phyloP scores from a whole-genome alignment of 2,888 invertebrate genomes.

The Nomada ruficornis region DNA sequence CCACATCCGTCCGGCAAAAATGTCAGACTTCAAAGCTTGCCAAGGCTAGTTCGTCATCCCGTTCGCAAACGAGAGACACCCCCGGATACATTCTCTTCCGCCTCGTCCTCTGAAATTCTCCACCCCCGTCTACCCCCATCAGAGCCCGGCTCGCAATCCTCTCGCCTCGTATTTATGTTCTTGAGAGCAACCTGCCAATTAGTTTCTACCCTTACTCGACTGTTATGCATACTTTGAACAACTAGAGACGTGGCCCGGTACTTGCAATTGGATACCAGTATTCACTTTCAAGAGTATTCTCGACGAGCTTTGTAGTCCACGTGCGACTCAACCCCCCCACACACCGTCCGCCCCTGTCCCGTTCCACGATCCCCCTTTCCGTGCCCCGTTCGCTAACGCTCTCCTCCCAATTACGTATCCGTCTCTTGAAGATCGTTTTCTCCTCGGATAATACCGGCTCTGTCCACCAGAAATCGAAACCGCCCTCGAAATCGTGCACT shows the following conservation, averaged over 20 bases:
- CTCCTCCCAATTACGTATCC: slow-evolving; percentile 54
- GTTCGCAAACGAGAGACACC: slow-evolving; percentile 41
- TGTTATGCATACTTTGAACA: slow-evolving; percentile 78
- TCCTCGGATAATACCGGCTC: slow-evolving; percentile 32
- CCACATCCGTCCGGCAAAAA: slow-evolving; percentile 46
- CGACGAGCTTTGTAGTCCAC: slow-evolving; percentile 66
- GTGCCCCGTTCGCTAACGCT: slow-evolving; percentile 32
- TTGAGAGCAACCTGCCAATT: slow-evolving; percentile 73
- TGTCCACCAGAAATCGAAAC: slow-evolving; percentile 40
- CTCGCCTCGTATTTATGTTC: slow-evolving; percentile 62
- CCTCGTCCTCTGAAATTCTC: slow-evolving; percentile 44
- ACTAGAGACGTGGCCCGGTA: slow-evolving; percentile 71
- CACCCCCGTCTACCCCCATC: background rate
- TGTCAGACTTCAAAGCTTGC: slow-evolving; percentile 49
- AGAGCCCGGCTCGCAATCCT: slow-evolving; percentile 39
- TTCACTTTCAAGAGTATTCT: slow-evolving; percentile 81
- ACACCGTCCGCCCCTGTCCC: background rate
- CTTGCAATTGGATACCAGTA: slow-evolving; percentile 77
- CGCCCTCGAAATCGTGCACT: background rate
- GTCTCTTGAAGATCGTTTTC: slow-evolving; percentile 51
- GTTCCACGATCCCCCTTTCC: slow-evolving; percentile 7
- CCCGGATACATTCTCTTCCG: slow-evolving; percentile 42
- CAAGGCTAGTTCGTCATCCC: slow-evolving; percentile 43
- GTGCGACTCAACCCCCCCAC: slow-evolving; percentile 42
- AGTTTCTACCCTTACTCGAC: slow-evolving; percentile 63